phyloP scores from a whole-genome alignment of 2,888 invertebrate genomes.

The Nipponacmea schrenckii region DNA sequence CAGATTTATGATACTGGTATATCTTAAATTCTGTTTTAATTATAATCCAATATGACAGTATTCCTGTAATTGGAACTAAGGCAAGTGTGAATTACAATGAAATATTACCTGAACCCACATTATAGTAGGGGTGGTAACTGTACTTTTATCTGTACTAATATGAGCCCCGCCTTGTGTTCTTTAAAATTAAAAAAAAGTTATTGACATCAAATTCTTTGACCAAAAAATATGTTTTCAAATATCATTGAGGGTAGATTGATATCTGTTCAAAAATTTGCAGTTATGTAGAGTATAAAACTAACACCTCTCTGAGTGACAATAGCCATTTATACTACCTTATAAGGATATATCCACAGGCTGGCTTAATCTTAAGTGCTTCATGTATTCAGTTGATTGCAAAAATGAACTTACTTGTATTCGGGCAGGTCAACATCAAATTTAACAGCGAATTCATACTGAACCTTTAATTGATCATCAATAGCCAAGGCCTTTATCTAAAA shows the following conservation, averaged over 20 bases:
- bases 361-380: neutral
- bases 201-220: neutral
- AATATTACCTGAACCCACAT: constrained; percentile 84
- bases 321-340: too few relatives aligned
- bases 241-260: too few relatives aligned
- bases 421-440: constrained; percentile 90
- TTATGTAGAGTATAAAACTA: too few relatives aligned
- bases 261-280: too few relatives aligned
- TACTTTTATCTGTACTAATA: constrained; percentile 58
- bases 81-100: too few relatives aligned
- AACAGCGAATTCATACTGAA: constrained; percentile 83
- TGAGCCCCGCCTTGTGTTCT: constrained; percentile 54
- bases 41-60: too few relatives aligned
- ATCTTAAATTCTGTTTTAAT: too few relatives aligned
- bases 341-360: neutral
- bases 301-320: too few relatives aligned
- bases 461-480: constrained; percentile 78
- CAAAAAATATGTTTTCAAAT: too few relatives aligned
- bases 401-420: constrained; percentile 80
- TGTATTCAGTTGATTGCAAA: neutral
- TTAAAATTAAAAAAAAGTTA: constrained; percentile 15
- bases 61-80: too few relatives aligned
- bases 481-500: constrained; percentile 89
- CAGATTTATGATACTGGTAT: too few relatives aligned
- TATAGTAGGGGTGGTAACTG: constrained; percentile 80